Evolutionary conservation across 2,113 vertebrate genomes (phyloP), one percentile per base, ranked within the genome.

Genomic region (Chloropsis hardwickii): DNA sequence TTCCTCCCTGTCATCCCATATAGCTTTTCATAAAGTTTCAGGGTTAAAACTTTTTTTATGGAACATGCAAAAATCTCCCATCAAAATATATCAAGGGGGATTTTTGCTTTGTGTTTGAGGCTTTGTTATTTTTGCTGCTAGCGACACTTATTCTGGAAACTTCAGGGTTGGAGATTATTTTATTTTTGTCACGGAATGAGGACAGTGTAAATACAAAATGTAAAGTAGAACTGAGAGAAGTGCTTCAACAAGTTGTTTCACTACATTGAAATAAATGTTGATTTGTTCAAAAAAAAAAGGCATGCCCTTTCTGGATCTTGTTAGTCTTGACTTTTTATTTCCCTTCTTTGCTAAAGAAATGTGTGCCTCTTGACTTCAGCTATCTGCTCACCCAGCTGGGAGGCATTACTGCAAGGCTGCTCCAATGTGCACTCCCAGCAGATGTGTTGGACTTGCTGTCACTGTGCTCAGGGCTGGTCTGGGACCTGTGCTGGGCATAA

Each of bases 131-230:
- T 94, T 88, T 96, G 92, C 85, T 94, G 92, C 85, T 94, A 95
- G 88, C 7, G 1, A 81, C 91, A 90, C 67, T 93, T 92, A 66
- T 53, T 95, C 92, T 86, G 76, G 88, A 86, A 91, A 93, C 35
- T 94, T 96, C 88, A 97, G 92, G 88, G 80, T 81, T 0, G 60
- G 73, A 89, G 45, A 67, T 94, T 50, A 71, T 53, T 84, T 89
- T 94, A 95, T 95, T 95, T 96, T 96, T 96, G 93, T 94, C 88
- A 86, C 77, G 95, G 92, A 92, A 93, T 0, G 80, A 96, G 93
- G 90, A 78, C 80, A 95, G 93, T 96, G 95, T 97, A 96, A 86
- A 96, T 96, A 94, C 40, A 81, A 93, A 95, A 96, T 97, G 95
- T 96, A 95, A 96, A 97, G 92, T 65, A 95, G 93, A 88, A 90